Percentiles rank a stretch among this genome's conserved stretches.
Evolutionary conservation across 23 tunicate genomes (phyloP).

Genomic region (Styela plicata): DNA sequence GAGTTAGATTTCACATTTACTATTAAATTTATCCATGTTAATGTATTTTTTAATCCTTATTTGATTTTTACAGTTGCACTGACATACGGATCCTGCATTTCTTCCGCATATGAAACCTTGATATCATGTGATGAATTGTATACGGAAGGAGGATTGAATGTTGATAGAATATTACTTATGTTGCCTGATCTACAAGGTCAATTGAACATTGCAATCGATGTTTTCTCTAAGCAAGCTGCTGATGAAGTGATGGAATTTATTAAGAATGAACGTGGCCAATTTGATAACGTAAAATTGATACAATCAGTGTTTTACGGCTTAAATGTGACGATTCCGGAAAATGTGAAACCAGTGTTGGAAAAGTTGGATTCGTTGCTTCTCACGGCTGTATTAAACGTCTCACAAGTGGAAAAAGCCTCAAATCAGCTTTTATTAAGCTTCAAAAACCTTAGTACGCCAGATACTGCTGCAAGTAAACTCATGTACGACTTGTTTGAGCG

Average conservation of each 20-base stretch:
- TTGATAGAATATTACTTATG: background rate
- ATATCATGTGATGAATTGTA: constrained; percentile 7
- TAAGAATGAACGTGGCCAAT: constrained; percentile 14
- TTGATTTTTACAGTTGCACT: constrained; percentile 8
- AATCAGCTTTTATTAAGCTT: background rate
- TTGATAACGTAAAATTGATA: background rate
- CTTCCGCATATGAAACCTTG: background rate
- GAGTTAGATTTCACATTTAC: too few species aligned
- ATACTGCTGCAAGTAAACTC: background rate
- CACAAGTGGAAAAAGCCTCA: background rate
- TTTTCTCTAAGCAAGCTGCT: background rate
- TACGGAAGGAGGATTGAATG: too few species aligned
- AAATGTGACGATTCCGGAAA: background rate
- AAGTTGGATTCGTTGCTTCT: constrained; percentile 7
- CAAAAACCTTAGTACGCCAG: background rate
- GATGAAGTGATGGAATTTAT: background rate
- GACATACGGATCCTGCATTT: constrained; percentile 27
- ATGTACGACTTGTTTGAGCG: background rate
- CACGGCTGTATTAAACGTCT: constrained; percentile 12
- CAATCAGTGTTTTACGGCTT: background rate
- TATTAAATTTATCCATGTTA: too few species aligned
- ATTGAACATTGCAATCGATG: background rate
- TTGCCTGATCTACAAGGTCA: background rate
- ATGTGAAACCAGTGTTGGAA: background rate
- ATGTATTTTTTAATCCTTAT: too few species aligned